Percentiles rank a stretch among this genome's conserved stretches.
Evolutionary conservation across 2,888 invertebrate species (phyloP).

Genomic region (Deroplatys truncata): DNA sequence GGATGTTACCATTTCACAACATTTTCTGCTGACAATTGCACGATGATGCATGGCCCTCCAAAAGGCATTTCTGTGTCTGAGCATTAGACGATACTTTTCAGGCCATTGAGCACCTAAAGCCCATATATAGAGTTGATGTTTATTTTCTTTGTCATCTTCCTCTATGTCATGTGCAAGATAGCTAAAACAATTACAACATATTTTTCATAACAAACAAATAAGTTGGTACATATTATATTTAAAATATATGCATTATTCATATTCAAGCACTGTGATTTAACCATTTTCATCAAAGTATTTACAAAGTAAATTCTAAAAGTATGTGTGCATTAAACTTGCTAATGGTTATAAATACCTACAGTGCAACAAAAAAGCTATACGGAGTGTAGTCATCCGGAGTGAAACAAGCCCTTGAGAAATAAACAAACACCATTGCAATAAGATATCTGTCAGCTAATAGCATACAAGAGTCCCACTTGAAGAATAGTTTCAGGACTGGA

Average conservation of each 20-base stretch:
- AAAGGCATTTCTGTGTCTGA: constrained; percentile 34
- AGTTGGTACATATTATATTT: too few species aligned
- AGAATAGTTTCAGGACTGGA: constrained; percentile 44
- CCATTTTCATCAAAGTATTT: too few species aligned
- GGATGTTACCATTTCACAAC: constrained; percentile 47
- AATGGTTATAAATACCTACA: constrained; percentile 45
- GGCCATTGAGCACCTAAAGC: background rate
- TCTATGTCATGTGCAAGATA: constrained; percentile 55
- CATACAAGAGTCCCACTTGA: constrained; percentile 47
- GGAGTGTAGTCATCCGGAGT: constrained; percentile 46
- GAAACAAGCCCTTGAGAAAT: constrained; percentile 51
- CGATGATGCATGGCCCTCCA: constrained; percentile 47
- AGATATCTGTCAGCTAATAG: constrained; percentile 54
- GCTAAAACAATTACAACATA: constrained; percentile 36
- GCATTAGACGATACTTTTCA: constrained; percentile 36
- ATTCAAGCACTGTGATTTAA: too few species aligned
- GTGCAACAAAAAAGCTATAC: constrained; percentile 51
- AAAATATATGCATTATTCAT: too few species aligned
- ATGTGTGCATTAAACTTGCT: background rate
- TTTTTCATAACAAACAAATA: too few species aligned
- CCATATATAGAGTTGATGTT: constrained; percentile 44
- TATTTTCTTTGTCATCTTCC: constrained; percentile 53
- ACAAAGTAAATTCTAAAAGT: too few species aligned
- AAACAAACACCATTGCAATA: constrained; percentile 53
- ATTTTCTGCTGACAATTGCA: constrained; percentile 47